Conservation (phyloP, 2,888 invertebrate species). For the Gnatocerus cornutus region DNA sequence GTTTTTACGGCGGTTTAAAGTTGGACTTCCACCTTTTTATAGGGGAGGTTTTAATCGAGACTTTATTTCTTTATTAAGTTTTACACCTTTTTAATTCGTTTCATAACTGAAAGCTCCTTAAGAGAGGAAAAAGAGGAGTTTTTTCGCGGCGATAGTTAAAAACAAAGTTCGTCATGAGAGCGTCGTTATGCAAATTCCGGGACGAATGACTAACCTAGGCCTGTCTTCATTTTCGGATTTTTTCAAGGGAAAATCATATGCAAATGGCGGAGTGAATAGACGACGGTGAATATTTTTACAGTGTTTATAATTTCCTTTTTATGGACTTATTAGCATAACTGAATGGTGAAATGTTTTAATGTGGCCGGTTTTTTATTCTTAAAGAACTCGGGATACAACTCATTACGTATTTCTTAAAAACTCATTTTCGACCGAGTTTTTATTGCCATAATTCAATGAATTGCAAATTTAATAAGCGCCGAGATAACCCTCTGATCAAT, state of each 20-base stretch:
- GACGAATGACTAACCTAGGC: conserved; percentile 67
- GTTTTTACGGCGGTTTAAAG: conserved; percentile 63
- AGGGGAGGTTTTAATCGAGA: conserved; percentile 51
- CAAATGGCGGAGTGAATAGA: conserved; percentile 69
- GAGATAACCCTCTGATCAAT: conserved; percentile 42
- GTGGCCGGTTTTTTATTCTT: conserved; percentile 60
- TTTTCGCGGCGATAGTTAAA: conserved; percentile 54
- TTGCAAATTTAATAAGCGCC: conserved; percentile 38
- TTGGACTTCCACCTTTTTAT: conserved; percentile 50
- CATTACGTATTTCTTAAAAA: conserved; percentile 63
- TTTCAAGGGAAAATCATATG: conserved; percentile 69
- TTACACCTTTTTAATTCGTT: conserved; percentile 63
- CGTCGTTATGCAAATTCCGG: conserved; percentile 68
- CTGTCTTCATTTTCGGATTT: conserved; percentile 63
- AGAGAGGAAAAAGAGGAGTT: conserved; percentile 55
- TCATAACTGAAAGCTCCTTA: conserved; percentile 50
- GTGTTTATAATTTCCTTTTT: conserved; percentile 71
- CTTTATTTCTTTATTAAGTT: conserved; percentile 61
- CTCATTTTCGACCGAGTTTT: conserved; percentile 59
- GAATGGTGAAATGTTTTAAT: conserved; percentile 64
- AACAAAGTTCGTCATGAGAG: conserved; percentile 62
- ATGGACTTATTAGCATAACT: conserved; percentile 70
- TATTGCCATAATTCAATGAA: conserved; percentile 48
- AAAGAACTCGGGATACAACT: conserved; percentile 58
- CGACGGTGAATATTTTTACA: conserved; percentile 71